Conservation (phyloP, 2,888 invertebrate genomes). For the Sphaeridia pumilis region DNA sequence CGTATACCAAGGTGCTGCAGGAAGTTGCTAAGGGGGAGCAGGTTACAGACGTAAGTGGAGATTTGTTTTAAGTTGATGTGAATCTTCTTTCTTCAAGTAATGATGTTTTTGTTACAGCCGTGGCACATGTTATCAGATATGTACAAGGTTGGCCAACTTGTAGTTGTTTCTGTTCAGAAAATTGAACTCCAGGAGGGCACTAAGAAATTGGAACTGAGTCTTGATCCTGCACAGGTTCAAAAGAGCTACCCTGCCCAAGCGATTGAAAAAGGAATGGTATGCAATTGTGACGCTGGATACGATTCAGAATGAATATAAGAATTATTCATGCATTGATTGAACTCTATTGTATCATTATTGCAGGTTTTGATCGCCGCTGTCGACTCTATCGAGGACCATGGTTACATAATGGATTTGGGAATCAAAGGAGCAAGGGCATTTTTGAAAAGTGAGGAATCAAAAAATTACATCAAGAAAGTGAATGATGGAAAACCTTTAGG, state of each 20-base stretch:
- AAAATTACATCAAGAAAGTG: slow-evolving; percentile 39
- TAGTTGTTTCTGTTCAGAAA: slow-evolving; percentile 20
- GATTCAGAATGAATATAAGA: too few relatives aligned
- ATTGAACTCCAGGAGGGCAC: slow-evolving; percentile 8
- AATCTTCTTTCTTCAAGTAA: too few relatives aligned
- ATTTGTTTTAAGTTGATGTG: too few relatives aligned
- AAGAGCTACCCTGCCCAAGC: slow-evolving; percentile 16
- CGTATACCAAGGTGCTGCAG: slow-evolving; percentile 32
- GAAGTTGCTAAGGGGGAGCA: not conserved
- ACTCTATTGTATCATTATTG: too few relatives aligned
- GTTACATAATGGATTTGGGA: slow-evolving; percentile 69
- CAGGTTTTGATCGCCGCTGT: slow-evolving; percentile 52
- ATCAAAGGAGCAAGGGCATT: slow-evolving; percentile 61
- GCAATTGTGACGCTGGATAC: not conserved
- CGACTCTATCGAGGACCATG: slow-evolving; percentile 68
- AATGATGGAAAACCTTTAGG: slow-evolving; percentile 29
- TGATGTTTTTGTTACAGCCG: slow-evolving; percentile 6
- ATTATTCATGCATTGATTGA: not conserved
- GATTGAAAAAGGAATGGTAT: slow-evolving; percentile 20
- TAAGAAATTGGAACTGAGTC: slow-evolving; percentile 16
- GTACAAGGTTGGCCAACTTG: slow-evolving; percentile 21
- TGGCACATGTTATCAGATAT: slow-evolving; percentile 16
- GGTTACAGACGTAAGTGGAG: slow-evolving; percentile 1
- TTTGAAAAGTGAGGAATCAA: slow-evolving; percentile 50
- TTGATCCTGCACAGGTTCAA: slow-evolving; percentile 23